Base-by-base conservation (phyloP, 2,113 vertebrate species). In the Lasiurus borealis region DNA sequence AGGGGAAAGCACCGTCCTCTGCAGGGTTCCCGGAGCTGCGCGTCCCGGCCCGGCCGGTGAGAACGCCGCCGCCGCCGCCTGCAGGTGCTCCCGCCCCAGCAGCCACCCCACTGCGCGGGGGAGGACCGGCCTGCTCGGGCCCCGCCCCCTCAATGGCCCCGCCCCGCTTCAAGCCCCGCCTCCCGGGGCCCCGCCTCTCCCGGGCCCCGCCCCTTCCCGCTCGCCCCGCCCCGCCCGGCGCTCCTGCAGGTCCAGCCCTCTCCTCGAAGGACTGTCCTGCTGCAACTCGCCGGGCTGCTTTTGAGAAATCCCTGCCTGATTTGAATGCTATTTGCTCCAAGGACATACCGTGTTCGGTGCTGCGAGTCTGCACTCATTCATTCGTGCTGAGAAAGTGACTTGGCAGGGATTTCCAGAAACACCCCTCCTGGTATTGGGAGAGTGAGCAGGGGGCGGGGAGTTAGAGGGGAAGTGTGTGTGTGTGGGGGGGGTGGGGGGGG, bases 131-230 rank as follows among this genome's bases (percentile, higher is more conserved):
- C 10, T 3, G 8, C 0, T 4, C 7, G 1, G 9, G 29, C 8
- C 1, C 1, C 21, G 29, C 21, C 2, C 2, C 8, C 3, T n/a
- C n/a, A n/a, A n/a, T n/a, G n/a, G n/a, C n/a, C n/a, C n/a, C n/a
- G n/a, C n/a, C n/a, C n/a, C n/a, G n/a, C n/a, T n/a, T 14, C 0
- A 1, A 0, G 4, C 8, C 36, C 3, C 4, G 5, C 14, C 31
- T 40, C 31, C n/a, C 25, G 11, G 11, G 21, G 36, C 69, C 31
- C 29, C 59, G 3, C n/a, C n/a, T n/a, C n/a, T 27, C 59, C 21
- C 12, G 5, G 44, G 34, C 11, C n/a, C 54, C 15, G 72, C 76
- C 66, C 57, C 31, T 54, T n/a, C 11, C 23, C 48, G 76, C 25
- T 27, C 25, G 11, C 8, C 36, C 46, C 15, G 72, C 76, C 75